Percentiles rank a stretch among this genome's conserved stretches.
These are phyloP conservation scores for Istiophorus platypterus DNA, from an alignment of 2,113 vertebrate species.

Conservation along the genomic window DNA sequence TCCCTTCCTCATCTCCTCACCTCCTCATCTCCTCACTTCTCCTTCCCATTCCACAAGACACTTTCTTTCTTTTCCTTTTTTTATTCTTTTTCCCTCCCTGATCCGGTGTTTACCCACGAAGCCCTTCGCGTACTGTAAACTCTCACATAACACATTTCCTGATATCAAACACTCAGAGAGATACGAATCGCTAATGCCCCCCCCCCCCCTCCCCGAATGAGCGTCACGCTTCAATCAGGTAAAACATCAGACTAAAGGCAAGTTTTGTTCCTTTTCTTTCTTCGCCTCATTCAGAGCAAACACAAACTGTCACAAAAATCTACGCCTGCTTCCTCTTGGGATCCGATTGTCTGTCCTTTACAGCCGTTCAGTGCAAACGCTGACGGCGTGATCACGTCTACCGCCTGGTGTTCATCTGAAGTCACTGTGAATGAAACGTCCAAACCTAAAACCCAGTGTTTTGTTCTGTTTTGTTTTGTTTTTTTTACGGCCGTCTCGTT, in stretches of 20 bases:
- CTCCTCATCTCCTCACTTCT: conserved; percentile 39
- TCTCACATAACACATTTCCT: background rate
- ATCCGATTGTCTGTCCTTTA: background rate
- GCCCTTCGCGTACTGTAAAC: conserved; percentile 27
- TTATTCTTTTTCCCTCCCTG: conserved; percentile 16
- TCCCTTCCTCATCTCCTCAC: no score
- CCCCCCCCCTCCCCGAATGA: conserved; percentile 30
- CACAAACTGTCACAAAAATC: conserved; percentile 23
- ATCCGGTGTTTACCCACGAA: conserved; percentile 44
- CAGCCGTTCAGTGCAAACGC: conserved; percentile 1
- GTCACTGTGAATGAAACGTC: background rate
- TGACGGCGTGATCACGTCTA: background rate
- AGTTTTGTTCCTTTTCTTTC: conserved; percentile 17
- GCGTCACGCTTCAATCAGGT: conserved; percentile 25
- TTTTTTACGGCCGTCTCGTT: conserved; percentile 17
- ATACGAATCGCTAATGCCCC: conserved; percentile 45
- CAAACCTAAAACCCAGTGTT: background rate
- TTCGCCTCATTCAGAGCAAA: no score
- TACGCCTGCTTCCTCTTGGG: background rate
- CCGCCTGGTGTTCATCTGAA: background rate
- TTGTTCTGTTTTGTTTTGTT: no score
- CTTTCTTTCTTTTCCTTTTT: no score
- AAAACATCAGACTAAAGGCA: conserved; percentile 20
- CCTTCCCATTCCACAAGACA: conserved; percentile 28
- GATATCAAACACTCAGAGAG: conserved; percentile 18